Conservation (phyloP, 2,888 invertebrate species). For the Meloe dianella region DNA sequence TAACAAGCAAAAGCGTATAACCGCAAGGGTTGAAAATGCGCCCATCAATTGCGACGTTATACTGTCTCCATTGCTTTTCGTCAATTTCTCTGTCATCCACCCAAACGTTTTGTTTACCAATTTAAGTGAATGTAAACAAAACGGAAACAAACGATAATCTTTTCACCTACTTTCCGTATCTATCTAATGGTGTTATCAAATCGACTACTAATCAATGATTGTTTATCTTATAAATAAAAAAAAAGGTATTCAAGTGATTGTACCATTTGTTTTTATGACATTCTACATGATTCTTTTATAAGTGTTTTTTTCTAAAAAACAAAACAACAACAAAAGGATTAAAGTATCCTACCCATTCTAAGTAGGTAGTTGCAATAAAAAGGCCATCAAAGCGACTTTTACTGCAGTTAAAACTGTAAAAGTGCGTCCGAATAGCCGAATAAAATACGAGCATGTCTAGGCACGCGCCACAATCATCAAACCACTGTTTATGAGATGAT, state of each 20-base stretch:
- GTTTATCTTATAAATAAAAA: not conserved
- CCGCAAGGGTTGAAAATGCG: slow-evolving; percentile 50
- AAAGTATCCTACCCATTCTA: slow-evolving; percentile 45
- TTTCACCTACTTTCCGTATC: slow-evolving; percentile 16
- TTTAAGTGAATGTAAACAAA: slow-evolving; percentile 8
- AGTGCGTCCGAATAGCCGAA: slow-evolving; percentile 58
- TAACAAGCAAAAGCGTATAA: slow-evolving; percentile 41
- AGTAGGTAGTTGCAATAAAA: slow-evolving; percentile 60
- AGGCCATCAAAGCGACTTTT: slow-evolving; percentile 60
- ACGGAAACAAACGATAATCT: not conserved
- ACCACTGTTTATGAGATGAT: slow-evolving; percentile 57
- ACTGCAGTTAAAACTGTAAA: slow-evolving; percentile 60
- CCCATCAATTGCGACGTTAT: slow-evolving; percentile 47
- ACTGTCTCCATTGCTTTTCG: slow-evolving; percentile 49
- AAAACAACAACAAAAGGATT: slow-evolving; percentile 35
- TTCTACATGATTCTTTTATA: slow-evolving; percentile 5
- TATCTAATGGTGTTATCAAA: not conserved
- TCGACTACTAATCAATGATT: not conserved
- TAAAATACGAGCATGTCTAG: slow-evolving; percentile 57
- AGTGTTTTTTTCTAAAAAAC: slow-evolving; percentile 33
- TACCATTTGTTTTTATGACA: not conserved
- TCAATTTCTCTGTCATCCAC: slow-evolving; percentile 38
- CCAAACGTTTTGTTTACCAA: slow-evolving; percentile 44
- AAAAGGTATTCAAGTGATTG: not conserved
- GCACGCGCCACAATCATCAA: slow-evolving; percentile 56